A percentile compares a stretch with the other conserved stretches of the same genome.
These are phyloP conservation scores for Muscicapa adusta DNA, from an alignment of 2,113 vertebrate species.

Conservation along the genomic window DNA sequence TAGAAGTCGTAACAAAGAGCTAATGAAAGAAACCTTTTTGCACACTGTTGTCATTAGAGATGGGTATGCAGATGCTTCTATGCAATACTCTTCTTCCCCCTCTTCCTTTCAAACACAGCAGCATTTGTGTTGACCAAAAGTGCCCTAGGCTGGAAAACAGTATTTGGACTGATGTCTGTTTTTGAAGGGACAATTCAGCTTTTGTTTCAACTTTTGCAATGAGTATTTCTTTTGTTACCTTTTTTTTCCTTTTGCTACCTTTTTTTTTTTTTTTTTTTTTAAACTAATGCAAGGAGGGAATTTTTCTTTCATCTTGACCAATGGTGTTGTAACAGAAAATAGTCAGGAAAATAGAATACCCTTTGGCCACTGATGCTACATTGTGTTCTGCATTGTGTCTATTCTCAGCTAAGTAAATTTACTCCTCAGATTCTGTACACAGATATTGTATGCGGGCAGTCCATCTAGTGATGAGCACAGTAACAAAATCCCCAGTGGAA, in stretches of 20 bases:
- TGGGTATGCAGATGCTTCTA: rapidly evolving
- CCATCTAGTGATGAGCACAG: background rate
- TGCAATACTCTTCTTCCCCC: background rate
- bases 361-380: background rate
- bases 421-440: background rate
- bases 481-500: background rate
- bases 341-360: background rate
- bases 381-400: background rate
- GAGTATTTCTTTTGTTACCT: background rate
- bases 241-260: too few relatives aligned
- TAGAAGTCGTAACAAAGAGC: background rate
- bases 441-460: background rate
- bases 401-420: background rate
- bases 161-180: background rate
- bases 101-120: background rate
- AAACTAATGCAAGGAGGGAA: background rate
- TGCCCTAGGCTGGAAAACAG: background rate
- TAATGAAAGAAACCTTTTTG: background rate
- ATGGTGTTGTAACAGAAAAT: background rate
- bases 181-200: background rate
- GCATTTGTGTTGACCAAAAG: background rate
- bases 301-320: background rate
- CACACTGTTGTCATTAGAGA: background rate
- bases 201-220: background rate
- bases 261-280: too few relatives aligned